Percentiles rank a stretch among this genome's conserved stretches.
Conservation (phyloP, 2,888 invertebrate genomes). For the Pollenia angustigena region DNA sequence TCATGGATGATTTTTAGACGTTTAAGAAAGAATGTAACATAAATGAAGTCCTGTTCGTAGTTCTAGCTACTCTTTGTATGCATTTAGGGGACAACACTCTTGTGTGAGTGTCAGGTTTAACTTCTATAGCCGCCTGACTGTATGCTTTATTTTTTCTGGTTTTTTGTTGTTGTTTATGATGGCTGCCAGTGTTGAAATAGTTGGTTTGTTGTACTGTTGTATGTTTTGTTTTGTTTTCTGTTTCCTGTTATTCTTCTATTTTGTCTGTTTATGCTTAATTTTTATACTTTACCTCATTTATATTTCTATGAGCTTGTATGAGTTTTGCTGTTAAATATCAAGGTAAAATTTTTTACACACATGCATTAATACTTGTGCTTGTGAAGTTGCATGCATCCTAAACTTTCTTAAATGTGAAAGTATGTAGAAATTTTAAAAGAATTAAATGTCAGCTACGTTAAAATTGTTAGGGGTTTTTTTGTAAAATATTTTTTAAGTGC, state of each 20-base stretch:
- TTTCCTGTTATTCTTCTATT: conserved; percentile 15
- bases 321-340: conserved; percentile 29
- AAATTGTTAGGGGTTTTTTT: background rate
- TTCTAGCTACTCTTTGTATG: conserved; percentile 6
- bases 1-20: conserved; percentile 40
- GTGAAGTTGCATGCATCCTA: background rate
- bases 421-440: background rate
- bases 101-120: background rate
- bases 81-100: conserved; percentile 23
- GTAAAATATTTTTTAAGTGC: background rate
- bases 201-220: conserved; percentile 55
- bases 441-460: conserved; percentile 39
- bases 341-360: conserved; percentile 40
- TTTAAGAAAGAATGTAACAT: background rate
- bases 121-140: conserved; percentile 10
- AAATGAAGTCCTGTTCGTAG: background rate
- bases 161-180: conserved; percentile 48
- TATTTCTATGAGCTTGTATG: background rate
- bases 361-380: background rate
- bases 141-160: conserved; percentile 8
- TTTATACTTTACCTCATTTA: conserved; percentile 35
- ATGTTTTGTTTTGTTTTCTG: conserved; percentile 48
- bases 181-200: conserved; percentile 59
- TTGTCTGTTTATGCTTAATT: conserved; percentile 51
- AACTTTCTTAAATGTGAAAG: background rate